A percentile compares a stretch with the other conserved stretches of the same genome.
These are phyloP conservation scores for Ochlodes sylvanus DNA, from an alignment of 2,888 invertebrate species.

Conservation along the genomic window DNA sequence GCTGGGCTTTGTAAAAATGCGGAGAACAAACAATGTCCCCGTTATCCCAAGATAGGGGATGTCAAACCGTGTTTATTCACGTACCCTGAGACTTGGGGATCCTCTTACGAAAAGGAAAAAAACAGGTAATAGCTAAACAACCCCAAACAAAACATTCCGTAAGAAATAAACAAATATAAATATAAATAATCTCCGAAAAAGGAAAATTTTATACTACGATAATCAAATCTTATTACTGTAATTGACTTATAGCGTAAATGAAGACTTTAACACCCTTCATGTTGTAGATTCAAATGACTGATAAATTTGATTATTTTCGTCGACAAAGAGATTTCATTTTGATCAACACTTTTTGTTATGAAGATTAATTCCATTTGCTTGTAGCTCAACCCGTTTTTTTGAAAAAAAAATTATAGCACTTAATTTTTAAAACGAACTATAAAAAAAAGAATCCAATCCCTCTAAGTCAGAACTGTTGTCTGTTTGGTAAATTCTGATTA, in stretches of 20 bases:
- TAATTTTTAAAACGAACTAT: no score
- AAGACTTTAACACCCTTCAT: constrained; percentile 68
- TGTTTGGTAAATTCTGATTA: not conserved
- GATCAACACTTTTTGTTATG: constrained; percentile 77
- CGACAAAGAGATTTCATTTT: constrained; percentile 82
- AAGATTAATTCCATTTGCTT: constrained; percentile 70
- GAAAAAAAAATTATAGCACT: not conserved
- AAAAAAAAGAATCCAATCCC: no score
- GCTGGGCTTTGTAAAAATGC: constrained; percentile 79
- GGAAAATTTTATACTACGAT: constrained; percentile 7
- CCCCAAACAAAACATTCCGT: not conserved
- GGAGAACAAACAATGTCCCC: constrained; percentile 80
- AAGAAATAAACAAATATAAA: not conserved
- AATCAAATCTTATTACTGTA: constrained; percentile 45
- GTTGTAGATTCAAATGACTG: constrained; percentile 78
- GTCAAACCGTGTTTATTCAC: constrained; percentile 70
- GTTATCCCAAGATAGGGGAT: constrained; percentile 74
- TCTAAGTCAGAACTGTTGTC: no score
- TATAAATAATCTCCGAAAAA: not conserved
- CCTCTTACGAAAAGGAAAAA: constrained; percentile 56
- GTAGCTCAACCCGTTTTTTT: constrained; percentile 40
- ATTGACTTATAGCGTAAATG: constrained; percentile 57
- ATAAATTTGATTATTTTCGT: constrained; percentile 80
- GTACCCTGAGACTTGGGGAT: constrained; percentile 55
- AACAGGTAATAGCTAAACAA: constrained; percentile 54